These are phyloP conservation scores for Hylomyscus alleni DNA, from an alignment of 2,797 vertebrate species.

Conservation along the genomic window DNA sequence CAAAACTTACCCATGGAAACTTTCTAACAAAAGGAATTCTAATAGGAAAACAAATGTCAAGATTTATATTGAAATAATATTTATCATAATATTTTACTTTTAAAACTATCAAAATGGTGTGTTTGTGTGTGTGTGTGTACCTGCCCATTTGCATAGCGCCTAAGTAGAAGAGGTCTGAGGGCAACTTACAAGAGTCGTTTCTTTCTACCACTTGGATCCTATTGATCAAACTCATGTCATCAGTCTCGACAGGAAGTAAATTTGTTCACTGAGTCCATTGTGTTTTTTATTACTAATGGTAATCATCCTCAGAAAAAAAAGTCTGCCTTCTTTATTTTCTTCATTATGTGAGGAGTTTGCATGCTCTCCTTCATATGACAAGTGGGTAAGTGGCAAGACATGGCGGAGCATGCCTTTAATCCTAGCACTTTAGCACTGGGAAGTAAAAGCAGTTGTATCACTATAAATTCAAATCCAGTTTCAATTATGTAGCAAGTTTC, in stretches of 20 bases:
- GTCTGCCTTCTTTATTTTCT: not conserved
- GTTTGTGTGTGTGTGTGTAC: not conserved
- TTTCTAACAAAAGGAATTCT: not conserved
- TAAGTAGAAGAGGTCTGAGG: not conserved
- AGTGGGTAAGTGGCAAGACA: not conserved
- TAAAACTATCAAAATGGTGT: not conserved
- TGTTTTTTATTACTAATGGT: not conserved
- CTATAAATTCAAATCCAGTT: too few species aligned
- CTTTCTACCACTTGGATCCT: not conserved
- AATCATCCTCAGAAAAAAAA: not conserved
- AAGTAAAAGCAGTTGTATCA: too few species aligned
- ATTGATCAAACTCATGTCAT: too few species aligned
- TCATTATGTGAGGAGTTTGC: not conserved
- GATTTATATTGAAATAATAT: not conserved
- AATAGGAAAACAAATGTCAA: not conserved
- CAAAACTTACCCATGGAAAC: not conserved
- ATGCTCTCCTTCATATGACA: not conserved
- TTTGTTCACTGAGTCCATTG: not conserved
- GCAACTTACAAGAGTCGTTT: not conserved
- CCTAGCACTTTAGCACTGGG: too few species aligned
- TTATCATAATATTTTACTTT: not conserved
- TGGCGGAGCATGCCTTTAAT: too few species aligned
- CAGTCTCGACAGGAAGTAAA: too few species aligned
- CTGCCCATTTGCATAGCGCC: not conserved
- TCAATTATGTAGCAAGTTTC: not conserved